Conservation (phyloP, 2,888 invertebrate species). For the Pristionchus mayeri region DNA sequence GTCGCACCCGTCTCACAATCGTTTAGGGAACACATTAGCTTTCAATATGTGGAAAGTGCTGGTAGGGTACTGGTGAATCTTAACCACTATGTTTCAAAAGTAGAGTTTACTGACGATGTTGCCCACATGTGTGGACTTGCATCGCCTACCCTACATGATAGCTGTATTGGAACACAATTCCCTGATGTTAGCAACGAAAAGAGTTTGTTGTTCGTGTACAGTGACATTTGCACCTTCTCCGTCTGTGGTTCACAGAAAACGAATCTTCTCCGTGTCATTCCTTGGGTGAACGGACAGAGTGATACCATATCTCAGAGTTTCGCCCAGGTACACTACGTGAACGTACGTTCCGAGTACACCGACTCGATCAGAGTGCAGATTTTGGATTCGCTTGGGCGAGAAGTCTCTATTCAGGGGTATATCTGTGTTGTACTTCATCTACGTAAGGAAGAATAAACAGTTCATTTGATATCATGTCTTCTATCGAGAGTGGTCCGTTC, state of each 20-base stretch:
- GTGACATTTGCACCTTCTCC: background rate
- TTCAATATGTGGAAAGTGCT: background rate
- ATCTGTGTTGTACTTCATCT: background rate
- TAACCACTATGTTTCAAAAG: background rate
- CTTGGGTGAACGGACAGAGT: background rate
- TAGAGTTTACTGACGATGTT: background rate
- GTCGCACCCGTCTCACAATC: background rate
- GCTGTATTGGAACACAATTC: background rate
- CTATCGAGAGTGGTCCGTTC: background rate
- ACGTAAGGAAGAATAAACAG: background rate
- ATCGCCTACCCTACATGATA: background rate
- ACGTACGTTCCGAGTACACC: background rate
- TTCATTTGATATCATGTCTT: background rate
- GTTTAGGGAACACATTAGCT: background rate
- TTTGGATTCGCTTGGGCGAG: background rate
- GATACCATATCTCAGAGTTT: background rate
- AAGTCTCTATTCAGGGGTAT: background rate
- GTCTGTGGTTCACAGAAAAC: background rate
- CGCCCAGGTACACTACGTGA: background rate
- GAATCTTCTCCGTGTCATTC: background rate
- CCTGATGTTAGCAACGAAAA: background rate
- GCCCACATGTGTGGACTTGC: background rate
- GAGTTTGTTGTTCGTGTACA: background rate
- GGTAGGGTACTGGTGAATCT: background rate
- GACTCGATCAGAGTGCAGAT: conserved; percentile 4